Percentiles rank a stretch among this genome's conserved stretches.
These are phyloP conservation scores for Butorides virescens DNA, from an alignment of 2,113 vertebrate species.

Conservation along the genomic window DNA sequence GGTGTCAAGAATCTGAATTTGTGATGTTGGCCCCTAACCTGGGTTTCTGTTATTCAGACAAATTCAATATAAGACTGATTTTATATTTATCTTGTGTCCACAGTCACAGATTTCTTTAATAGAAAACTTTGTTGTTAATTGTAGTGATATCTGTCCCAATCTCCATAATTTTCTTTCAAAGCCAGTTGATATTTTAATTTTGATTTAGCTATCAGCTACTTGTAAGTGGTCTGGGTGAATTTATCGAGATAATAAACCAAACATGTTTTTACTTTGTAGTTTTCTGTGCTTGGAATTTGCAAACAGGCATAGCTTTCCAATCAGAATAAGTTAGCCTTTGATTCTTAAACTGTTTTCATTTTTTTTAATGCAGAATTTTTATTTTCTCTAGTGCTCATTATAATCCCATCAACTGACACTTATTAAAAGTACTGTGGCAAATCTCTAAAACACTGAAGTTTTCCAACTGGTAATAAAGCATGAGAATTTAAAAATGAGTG, in stretches of 20 bases:
- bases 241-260: neutral
- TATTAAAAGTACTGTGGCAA: neutral
- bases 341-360: neutral
- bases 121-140: neutral
- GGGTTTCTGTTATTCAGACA: neutral
- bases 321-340: neutral
- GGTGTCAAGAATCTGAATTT: neutral
- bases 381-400: neutral
- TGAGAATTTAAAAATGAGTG: neutral
- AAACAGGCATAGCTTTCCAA: neutral
- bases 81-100: neutral
- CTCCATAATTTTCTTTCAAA: neutral
- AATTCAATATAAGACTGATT: neutral
- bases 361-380: neutral
- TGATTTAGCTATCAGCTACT: neutral
- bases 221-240: neutral
- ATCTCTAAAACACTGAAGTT: neutral
- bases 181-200: neutral
- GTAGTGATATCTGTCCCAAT: neutral
- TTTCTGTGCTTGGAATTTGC: neutral
- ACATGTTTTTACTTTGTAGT: neutral
- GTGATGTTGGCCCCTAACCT: neutral
- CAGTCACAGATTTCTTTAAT: neutral
- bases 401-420: neutral
- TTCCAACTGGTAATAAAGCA: neutral